Conservation (phyloP, 2,797 vertebrate genomes). For the Mus caroli region DNA sequence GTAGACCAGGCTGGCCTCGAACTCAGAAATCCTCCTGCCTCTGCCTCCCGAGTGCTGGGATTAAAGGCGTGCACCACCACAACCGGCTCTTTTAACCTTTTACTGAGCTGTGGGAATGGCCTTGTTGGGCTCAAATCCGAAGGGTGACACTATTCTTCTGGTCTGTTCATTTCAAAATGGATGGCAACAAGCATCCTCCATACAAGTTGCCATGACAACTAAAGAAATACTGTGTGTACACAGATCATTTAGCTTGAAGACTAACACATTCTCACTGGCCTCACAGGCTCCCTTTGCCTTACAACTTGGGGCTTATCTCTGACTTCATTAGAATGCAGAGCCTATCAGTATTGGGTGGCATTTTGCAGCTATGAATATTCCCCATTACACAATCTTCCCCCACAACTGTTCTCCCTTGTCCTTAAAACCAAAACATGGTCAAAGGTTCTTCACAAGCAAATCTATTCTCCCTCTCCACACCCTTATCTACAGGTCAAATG, state of each 20-base stretch:
- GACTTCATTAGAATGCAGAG: neutral
- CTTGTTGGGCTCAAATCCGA: neutral
- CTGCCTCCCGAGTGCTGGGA: no score
- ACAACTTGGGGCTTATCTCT: neutral
- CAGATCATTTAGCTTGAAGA: neutral
- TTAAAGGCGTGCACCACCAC: no score
- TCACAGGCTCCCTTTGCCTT: neutral
- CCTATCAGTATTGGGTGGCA: neutral
- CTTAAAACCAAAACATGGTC: neutral
- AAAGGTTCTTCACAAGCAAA: neutral
- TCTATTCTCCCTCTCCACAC: conserved; percentile 1
- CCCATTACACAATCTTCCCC: neutral
- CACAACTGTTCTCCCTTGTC: neutral
- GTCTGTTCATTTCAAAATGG: neutral
- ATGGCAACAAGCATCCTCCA: neutral
- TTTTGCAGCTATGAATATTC: neutral
- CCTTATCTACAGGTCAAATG: neutral
- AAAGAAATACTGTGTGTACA: neutral
- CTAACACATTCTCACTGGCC: neutral
- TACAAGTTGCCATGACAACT: neutral
- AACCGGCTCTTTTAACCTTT: neutral
- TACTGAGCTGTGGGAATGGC: neutral
- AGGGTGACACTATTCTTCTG: neutral
- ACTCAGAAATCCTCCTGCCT: no score
- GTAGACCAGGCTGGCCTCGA: no score